Base-by-base conservation (phyloP, 2,888 invertebrate genomes). In the Tenodera sinensis region DNA sequence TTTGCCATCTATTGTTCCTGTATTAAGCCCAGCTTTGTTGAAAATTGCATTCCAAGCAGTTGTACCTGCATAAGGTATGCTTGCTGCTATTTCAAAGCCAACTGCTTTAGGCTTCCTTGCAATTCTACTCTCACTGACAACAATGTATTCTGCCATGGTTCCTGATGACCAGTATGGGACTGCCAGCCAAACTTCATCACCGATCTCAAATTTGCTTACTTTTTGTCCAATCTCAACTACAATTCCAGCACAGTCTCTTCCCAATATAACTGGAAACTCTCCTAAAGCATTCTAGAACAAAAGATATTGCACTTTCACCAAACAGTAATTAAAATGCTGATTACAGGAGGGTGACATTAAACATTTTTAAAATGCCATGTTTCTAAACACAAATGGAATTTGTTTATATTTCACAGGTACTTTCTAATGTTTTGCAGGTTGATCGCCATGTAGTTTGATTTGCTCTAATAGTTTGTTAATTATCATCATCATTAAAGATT, bases 241-340 rank as follows among this genome's bases (percentile, higher is more conserved):
- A 83, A 95, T 92, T 54, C 96, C 96, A 15, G 95, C 93, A 92
- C 96, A 95, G 92, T 95, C 95, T 90, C 96, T 93, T 1, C 96
- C 96, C 81, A 96, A 92, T 84, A 94, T 94, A 86, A 96, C 93
- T 27, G 96, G 95, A 90, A 95, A 92, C 90, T 94, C 94, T 83
- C 93, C 93, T 86, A 93, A 92, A 90, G 92, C 93, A 90, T 91
- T 91, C 92, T 92, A 90, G 9, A 90, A 90, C 85, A 89, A 86
- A 42, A 42, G 12, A 42, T 42, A 42, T 42, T 42, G 12, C 9
- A 12, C 42, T 42, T 42, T 42, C 42, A 42, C 6, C 12, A 12
- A 42, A 42, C 2, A 42, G 34, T 34, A 34, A 34, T 34, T 2
- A 34, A 4, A 34, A 34, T 6, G 8, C 4, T 34, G 34, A 8